Evolutionary conservation across 2,797 vertebrate species (phyloP), one percentile per base, ranked within the genome.

Genomic region (Tragelaphus eurycerus): DNA sequence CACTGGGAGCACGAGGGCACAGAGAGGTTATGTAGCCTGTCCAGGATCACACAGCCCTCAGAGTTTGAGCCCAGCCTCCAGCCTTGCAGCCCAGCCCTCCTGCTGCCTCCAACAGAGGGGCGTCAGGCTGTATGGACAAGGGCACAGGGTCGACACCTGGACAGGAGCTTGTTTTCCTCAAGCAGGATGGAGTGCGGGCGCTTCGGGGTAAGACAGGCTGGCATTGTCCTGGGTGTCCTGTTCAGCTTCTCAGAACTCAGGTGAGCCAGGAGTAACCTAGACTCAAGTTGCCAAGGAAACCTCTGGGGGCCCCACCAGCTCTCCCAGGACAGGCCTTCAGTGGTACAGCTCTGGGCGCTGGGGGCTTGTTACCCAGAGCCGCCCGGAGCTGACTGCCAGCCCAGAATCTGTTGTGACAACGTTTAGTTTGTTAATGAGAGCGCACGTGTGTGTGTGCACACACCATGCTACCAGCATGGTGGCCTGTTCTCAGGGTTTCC

Each of bases 361-460:
- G 97, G 97, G 94, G 84, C 95, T 96, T 94, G 78, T 96, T 94
- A 97, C 89, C 64, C 46, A 31, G 59, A 25, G 71, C 38, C 4
- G 23, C 71, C 38, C 12, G 1, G 34, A 74, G 38, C 71, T 74
- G 71, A 74, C 71, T 74, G 38, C 67, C 31, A n/a, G 48, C 60
- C 67, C 48, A 10, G 78, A 62, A 86, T 86, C 86, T 92, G 91
- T 89, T 89, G 87, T 96, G 89, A 78, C 81, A 95, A 87, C 89
- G 43, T 89, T 82, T 43, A 54, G 59, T 76, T 81, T 90, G 76
- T 74, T 93, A 92, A 74, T 27, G 86, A 82, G 55, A 25, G 60
- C 15, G 16, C 13, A 52, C 11, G 34, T 11, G 11, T 8, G 14
- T 0, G 8, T 1, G 16, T 2, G 4, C 4, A 0, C 34, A 7